Conservation (phyloP, 2,888 invertebrate genomes). For the Criorhina ranunculi region DNA sequence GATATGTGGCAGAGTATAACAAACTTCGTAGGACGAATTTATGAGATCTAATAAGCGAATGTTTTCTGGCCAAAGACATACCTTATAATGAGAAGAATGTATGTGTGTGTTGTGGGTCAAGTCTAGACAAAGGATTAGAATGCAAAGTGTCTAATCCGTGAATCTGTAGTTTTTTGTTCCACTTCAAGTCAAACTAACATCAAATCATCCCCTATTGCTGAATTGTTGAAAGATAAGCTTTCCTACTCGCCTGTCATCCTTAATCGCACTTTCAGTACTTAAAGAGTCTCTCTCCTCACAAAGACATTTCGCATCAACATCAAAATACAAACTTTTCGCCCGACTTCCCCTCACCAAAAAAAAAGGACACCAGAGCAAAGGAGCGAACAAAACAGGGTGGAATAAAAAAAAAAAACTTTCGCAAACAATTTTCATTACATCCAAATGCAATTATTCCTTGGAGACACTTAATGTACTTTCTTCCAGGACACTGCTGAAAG, state of each 20-base stretch:
- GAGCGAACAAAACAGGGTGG: not conserved
- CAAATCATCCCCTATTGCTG: constrained; percentile 41
- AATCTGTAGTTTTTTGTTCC: constrained; percentile 21
- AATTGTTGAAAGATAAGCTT: constrained; percentile 59
- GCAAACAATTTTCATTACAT: constrained; percentile 77
- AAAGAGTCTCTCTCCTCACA: constrained; percentile 47
- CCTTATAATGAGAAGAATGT: constrained; percentile 30
- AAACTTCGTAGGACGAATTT: constrained; percentile 55
- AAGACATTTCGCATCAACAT: constrained; percentile 64
- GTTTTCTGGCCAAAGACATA: constrained; percentile 58
- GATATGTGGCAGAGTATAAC: constrained; percentile 13
- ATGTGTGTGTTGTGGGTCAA: constrained; percentile 58
- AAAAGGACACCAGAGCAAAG: constrained; percentile 44
- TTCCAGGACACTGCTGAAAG: constrained; percentile 37
- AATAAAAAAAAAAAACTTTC: constrained; percentile 57
- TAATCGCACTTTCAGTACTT: constrained; percentile 54
- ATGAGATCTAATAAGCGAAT: constrained; percentile 63
- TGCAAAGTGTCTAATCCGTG: constrained; percentile 63
- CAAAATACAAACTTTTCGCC: constrained; percentile 30
- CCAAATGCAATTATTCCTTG: constrained; percentile 76
- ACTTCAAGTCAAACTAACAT: constrained; percentile 65
- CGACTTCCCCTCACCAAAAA: constrained; percentile 14
- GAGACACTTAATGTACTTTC: constrained; percentile 76
- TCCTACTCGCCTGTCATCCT: constrained; percentile 33
- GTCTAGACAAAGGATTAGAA: constrained; percentile 74